phyloP scores from a whole-genome alignment of 2,888 invertebrate species.

The Cantharis lateralis region DNA sequence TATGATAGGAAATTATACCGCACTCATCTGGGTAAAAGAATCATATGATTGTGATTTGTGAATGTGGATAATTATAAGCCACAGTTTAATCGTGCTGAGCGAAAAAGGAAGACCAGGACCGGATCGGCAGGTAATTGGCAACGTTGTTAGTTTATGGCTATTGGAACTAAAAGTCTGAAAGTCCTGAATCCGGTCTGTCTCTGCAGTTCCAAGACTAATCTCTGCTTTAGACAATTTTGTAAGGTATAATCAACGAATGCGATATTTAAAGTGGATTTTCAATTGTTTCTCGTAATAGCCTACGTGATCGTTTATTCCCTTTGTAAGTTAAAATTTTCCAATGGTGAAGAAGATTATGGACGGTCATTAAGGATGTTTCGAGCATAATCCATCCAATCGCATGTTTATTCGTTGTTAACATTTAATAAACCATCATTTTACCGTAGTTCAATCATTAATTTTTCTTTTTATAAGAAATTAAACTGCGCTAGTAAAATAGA shows the following conservation, averaged over 20 bases:
- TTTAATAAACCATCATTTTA: constrained; percentile 15
- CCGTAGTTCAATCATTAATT: constrained; percentile 7
- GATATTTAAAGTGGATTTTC: constrained; percentile 28
- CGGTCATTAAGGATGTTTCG: constrained; percentile 8
- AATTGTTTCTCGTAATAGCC: constrained; percentile 32
- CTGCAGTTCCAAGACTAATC: constrained; percentile 7
- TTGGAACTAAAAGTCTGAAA: not conserved
- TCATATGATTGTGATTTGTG: not conserved
- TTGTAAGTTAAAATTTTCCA: constrained; percentile 21
- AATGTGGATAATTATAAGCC: not conserved
- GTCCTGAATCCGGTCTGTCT: not conserved
- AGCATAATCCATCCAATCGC: not conserved
- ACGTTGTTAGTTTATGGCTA: not conserved
- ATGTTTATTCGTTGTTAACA: not conserved
- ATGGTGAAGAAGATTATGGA: constrained; percentile 6
- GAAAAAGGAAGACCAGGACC: not conserved
- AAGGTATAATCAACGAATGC: constrained; percentile 27
- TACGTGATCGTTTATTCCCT: constrained; percentile 32
- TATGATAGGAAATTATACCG: not conserved
- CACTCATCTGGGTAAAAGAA: not conserved
- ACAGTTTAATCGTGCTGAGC: not conserved
- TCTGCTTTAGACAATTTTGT: constrained; percentile 24
- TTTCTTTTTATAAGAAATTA: not conserved
- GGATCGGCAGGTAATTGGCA: not conserved
- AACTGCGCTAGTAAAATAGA: constrained; percentile 10